These are phyloP conservation scores for Plectus sambesii DNA, from an alignment of 1,140 invertebrate genomes.

Conservation along the genomic window DNA sequence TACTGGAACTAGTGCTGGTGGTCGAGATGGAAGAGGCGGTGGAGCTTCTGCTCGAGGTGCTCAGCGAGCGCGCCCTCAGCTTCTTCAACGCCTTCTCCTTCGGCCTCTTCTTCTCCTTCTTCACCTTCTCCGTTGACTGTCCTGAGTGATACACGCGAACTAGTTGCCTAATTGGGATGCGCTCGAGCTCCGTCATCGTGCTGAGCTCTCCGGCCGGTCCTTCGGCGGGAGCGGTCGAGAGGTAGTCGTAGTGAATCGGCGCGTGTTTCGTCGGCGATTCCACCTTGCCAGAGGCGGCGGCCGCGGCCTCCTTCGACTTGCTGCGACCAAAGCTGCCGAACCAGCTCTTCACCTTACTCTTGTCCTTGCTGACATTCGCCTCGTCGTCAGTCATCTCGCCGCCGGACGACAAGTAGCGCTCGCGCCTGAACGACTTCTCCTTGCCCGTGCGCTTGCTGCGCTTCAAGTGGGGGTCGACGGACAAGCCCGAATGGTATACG, in stretches of 20 bases:
- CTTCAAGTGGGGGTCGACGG: no score
- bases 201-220: conserved; percentile 19
- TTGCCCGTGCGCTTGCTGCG: no score
- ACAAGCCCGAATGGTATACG: no score
- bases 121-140: conserved; percentile 10
- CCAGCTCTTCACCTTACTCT: no score
- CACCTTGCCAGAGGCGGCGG: no score
- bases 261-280: no score
- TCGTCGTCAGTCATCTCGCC: no score
- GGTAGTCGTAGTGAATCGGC: conserved; percentile 12
- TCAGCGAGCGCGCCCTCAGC: conserved; percentile 1
- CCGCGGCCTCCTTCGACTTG: no score
- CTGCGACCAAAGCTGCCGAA: no score
- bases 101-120: conserved; percentile 14
- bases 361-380: no score
- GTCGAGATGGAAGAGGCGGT: conserved; percentile 16
- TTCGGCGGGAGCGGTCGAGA: conserved; percentile 11
- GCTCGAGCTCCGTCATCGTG: conserved; percentile 16
- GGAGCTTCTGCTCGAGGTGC: not conserved
- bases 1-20: conserved; percentile 1
- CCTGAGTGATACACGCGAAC: conserved; percentile 18
- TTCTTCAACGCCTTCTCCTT: conserved; percentile 16
- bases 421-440: no score
- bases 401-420: no score
- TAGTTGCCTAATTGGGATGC: conserved; percentile 7